A percentile compares a stretch with the other conserved stretches of the same genome.
phyloP scores from a whole-genome alignment of 1,140 invertebrate species.

The Holcopasites calliopsidis region DNA sequence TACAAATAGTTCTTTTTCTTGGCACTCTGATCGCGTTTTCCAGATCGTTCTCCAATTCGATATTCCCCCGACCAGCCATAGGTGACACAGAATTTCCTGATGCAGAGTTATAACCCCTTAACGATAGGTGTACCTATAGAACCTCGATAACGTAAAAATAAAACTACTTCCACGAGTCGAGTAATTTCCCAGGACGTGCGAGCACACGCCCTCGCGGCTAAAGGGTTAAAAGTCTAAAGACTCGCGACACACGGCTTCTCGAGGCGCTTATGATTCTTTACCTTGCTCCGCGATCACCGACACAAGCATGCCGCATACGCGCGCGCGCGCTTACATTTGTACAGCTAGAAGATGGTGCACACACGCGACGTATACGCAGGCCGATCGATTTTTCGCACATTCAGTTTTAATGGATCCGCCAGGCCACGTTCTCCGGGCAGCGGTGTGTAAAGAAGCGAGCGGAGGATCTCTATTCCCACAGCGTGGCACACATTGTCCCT shows the following conservation, averaged over 20 bases:
- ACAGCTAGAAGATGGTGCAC: too few species aligned
- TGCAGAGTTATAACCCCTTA: neutral
- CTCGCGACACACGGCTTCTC: neutral
- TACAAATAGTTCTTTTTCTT: too few species aligned
- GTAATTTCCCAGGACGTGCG: neutral
- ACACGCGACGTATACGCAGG: neutral
- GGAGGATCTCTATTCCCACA: conserved; percentile 22
- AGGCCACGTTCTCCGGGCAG: neutral
- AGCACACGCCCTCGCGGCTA: neutral
- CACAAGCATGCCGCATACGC: neutral
- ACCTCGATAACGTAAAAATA: conserved; percentile 4
- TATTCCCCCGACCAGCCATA: neutral
- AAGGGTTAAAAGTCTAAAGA: neutral
- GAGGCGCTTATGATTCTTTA: conserved; percentile 4
- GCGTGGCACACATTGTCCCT: conserved; percentile 39
- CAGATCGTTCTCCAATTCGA: neutral
- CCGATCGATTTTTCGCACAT: conserved; percentile 45
- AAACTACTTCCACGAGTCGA: neutral
- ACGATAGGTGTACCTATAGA: neutral
- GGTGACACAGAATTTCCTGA: conserved; percentile 3
- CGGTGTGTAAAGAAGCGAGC: conserved; percentile 28
- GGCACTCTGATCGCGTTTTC: too few species aligned
- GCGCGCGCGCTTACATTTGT: neutral
- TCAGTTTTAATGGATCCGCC: conserved; percentile 39
- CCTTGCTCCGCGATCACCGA: neutral